Percentiles rank a stretch among this genome's conserved stretches.
Conservation (phyloP, 1,140 invertebrate genomes). For the Thaumetopoea pityocampa region DNA sequence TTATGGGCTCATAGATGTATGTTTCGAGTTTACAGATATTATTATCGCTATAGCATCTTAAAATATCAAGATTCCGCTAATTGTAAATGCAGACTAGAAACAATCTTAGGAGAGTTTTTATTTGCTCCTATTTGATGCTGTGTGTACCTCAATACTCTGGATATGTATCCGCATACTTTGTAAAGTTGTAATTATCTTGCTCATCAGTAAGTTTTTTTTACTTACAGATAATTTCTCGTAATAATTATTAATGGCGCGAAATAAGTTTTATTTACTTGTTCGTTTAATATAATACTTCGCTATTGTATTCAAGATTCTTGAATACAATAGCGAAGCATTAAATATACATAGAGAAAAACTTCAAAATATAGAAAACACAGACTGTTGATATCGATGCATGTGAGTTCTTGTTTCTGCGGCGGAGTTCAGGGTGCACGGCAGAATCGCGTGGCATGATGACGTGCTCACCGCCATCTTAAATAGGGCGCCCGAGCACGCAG, state of each 20-base stretch:
- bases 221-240: background rate
- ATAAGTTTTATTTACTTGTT: too few species aligned
- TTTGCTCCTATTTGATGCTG: conserved; percentile 18
- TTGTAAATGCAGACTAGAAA: conserved; percentile 9
- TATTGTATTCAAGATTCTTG: too few species aligned
- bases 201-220: background rate
- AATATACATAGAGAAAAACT: too few species aligned
- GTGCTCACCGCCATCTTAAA: conserved; percentile 66
- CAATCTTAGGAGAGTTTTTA: conserved; percentile 19
- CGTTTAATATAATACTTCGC: too few species aligned
- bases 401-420: too few species aligned
- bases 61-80: conserved; percentile 14
- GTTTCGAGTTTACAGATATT: background rate
- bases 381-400: conserved; percentile 44
- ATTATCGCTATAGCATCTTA: conserved; percentile 1
- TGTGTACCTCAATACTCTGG: conserved; percentile 14
- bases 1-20: too few species aligned
- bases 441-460: conserved; percentile 59
- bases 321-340: too few species aligned
- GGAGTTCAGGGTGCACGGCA: conserved; percentile 58
- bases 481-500: conserved; percentile 61
- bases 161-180: conserved; percentile 19
- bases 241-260: too few species aligned
- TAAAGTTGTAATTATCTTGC: conserved; percentile 1
- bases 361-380: conserved; percentile 34